phyloP scores from a whole-genome alignment of 2,888 invertebrate species.

The Euzophera pinguis region DNA sequence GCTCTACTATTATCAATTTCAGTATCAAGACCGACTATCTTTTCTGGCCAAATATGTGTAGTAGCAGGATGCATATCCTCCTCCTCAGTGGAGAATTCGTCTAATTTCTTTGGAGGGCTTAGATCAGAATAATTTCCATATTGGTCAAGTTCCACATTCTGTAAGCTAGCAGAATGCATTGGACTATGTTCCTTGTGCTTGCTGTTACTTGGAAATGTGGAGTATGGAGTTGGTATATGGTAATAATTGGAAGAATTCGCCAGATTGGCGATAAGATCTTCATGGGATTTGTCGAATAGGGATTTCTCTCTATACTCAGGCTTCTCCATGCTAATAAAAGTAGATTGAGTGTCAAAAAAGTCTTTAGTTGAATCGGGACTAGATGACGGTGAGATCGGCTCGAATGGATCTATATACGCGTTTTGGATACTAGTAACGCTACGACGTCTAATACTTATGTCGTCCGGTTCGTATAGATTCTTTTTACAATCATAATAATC shows the following conservation, averaged over 20 bases:
- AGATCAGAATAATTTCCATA: constrained; percentile 64
- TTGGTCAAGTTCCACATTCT: constrained; percentile 85
- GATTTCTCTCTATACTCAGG: constrained; percentile 76
- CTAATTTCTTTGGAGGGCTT: constrained; percentile 58
- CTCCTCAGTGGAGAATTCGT: constrained; percentile 73
- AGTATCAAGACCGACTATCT: constrained; percentile 71
- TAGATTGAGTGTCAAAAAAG: constrained; percentile 78
- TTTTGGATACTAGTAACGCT: constrained; percentile 60
- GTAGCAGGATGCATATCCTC: constrained; percentile 73
- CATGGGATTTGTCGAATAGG: constrained; percentile 77
- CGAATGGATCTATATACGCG: constrained; percentile 65
- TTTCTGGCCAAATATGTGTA: constrained; percentile 79
- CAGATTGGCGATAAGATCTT: constrained; percentile 78
- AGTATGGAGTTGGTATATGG: constrained; percentile 81
- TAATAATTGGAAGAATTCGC: constrained; percentile 69
- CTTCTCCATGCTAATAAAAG: constrained; percentile 66
- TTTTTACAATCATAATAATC: constrained; percentile 85
- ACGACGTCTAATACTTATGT: constrained; percentile 49
- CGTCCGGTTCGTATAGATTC: constrained; percentile 63
- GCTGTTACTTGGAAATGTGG: constrained; percentile 81
- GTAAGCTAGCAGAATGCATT: constrained; percentile 84
- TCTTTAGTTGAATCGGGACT: constrained; percentile 84
- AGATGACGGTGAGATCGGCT: constrained; percentile 79
- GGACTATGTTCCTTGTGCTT: constrained; percentile 79
- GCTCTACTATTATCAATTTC: constrained; percentile 70